Evolutionary conservation across 2,888 invertebrate genomes (phyloP), one percentile per base, ranked within the genome.

Genomic region (Heteromurus nitidus): DNA sequence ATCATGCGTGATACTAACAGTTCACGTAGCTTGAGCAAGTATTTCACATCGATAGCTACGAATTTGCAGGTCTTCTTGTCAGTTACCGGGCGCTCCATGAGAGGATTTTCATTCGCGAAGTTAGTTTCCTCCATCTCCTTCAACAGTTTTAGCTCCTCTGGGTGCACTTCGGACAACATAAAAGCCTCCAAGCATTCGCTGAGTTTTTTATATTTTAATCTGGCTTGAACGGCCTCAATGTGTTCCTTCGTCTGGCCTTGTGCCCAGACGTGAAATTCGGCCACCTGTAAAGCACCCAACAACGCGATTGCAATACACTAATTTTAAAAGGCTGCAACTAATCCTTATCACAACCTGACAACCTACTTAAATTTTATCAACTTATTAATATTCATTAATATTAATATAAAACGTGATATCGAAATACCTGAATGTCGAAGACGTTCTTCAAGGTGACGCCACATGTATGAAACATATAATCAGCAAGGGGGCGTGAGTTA

Each of bases 401-500:
- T 22, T 2, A 24, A 3, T 7, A 11, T 24, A 11, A 30, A 60
- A 7, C 9, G n/a, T 60, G 3, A 2, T 24, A n/a, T 47, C 13
- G 2, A 28, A 7, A 16, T 58, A 89, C 89, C 88, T 89, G 87
- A 18, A 89, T 89, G 72, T 89, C 90, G 87, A 89, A 89, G 2
- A 90, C 86, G 83, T 89, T 89, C 64, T 86, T 75, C 18, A 89
- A 82, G 26, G 85, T 85, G n/a, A 89, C 86, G 1, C 84, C 74
- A 80, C 88, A 89, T 80, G 88, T 85, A 80, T 89, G 89, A 62
- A 86, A 87, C 5, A 90, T 80, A 22, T 88, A 85, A 77, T 90
- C 90, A 0, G 89, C 88, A 18, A 88, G 80, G 44, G 87, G 84
- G 7, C 89, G 86, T 69, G 88, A 89, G 82, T 89, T 89, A 82